Evolutionary conservation across 2,797 vertebrate species (phyloP), one percentile per base, ranked within the genome.

Genomic region (Prunella strophiata): DNA sequence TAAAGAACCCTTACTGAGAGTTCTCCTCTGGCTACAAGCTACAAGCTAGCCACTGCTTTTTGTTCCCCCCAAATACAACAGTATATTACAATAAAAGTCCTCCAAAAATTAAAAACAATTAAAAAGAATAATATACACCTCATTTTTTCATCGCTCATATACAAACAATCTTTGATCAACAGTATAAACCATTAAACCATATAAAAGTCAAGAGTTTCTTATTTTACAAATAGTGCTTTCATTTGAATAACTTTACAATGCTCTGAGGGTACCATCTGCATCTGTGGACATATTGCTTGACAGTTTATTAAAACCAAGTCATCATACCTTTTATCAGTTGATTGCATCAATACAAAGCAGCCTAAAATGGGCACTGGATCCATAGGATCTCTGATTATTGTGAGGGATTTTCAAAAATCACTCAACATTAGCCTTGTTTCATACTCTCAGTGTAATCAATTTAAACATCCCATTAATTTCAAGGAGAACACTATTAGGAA

Each of bases 181-280:
- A 95, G 90, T 96, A 96, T 89, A 97, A 97, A 97, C 94, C 91
- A 95, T 94, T 95, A 96, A 96, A 96, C 88, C 85, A 89, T 95
- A 97, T 43, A 97, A 98, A 98, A 97, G 95, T 93, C 95, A 86
- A 94, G 57, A 86, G 66, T 96, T 96, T 96, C 92, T 89, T 85
- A 91, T 96, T 96, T 80, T 97, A 98, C 97, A 98, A 97, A 97
- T 88, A 95, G 87, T 96, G 94, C 96, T 96, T 97, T 96, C 85
- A 94, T 80, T 29, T 89, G 92, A 82, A 84, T 96, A 95, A 94
- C 66, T 94, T 97, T 93, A 96, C 87, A 96, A 68, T 34, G 85
- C 68, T 96, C 86, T 34, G 13, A 97, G 91, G 9, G 72, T 88
- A 93, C 90, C 72, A 2, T 47, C 40, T 45, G 65, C 50, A 70